phyloP scores from a whole-genome alignment of 2,113 vertebrate species.

The Candoia aspera region DNA sequence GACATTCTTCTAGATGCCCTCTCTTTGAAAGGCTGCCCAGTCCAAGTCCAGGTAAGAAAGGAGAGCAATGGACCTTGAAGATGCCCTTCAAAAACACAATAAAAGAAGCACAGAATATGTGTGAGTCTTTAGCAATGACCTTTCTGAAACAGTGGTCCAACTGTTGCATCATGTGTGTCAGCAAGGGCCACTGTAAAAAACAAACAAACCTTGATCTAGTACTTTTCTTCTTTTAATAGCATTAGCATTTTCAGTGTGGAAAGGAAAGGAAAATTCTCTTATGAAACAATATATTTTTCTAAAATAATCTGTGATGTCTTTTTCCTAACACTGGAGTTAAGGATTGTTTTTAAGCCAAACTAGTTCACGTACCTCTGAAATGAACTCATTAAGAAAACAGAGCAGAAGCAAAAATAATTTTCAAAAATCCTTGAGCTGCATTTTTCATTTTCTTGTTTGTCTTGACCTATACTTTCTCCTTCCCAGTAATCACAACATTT shows the following conservation, averaged over 20 bases:
- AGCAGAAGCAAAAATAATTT: not conserved
- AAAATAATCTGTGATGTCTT: not conserved
- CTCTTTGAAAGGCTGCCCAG: not conserved
- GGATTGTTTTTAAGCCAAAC: not conserved
- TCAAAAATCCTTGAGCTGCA: not conserved
- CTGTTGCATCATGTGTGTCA: not conserved
- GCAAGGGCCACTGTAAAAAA: not conserved
- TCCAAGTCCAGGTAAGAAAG: not conserved
- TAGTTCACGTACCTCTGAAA: slow-evolving; percentile 1
- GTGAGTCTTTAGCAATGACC: not conserved
- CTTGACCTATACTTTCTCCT: not conserved
- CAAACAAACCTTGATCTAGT: not conserved
- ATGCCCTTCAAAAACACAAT: not conserved
- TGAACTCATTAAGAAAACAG: slow-evolving; percentile 18
- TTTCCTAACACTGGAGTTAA: not conserved
- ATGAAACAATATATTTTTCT: not conserved
- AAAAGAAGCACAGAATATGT: not conserved
- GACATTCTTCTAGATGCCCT: not conserved
- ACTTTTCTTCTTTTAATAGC: not conserved
- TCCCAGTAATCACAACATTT: not conserved
- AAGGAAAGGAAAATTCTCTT: not conserved
- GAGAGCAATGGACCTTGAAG: not conserved
- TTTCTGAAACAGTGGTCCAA: not conserved
- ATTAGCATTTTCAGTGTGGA: not conserved
- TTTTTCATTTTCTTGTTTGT: not conserved